Percentiles rank a stretch among this genome's conserved stretches.
phyloP scores from a whole-genome alignment of 2,888 invertebrate species.

The Acronicta psi region DNA sequence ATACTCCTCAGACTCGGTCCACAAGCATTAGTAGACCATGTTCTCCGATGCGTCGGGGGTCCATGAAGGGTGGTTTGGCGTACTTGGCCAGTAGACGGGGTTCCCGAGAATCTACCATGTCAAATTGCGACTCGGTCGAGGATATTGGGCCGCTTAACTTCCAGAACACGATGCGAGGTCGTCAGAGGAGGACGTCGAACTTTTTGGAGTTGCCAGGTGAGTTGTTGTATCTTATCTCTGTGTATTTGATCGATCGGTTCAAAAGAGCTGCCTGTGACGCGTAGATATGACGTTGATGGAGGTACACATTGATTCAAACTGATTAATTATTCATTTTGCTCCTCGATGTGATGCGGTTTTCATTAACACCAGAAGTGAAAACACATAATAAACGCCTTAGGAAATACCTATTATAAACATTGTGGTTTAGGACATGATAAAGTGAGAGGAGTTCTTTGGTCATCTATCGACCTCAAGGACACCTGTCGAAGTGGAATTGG shows the following conservation, averaged over 20 bases:
- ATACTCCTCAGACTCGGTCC: constrained; percentile 89
- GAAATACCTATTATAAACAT: too few species aligned
- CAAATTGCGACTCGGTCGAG: constrained; percentile 91
- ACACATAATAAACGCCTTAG: too few species aligned
- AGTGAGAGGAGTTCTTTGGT: too few species aligned
- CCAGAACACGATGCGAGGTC: constrained; percentile 93
- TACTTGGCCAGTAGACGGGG: constrained; percentile 95
- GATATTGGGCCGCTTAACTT: constrained; percentile 95
- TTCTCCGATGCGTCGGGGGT: constrained; percentile 92
- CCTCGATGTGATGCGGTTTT: constrained; percentile 13
- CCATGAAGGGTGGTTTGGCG: constrained; percentile 92
- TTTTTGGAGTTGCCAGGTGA: constrained; percentile 95
- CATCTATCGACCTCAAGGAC: too few species aligned
- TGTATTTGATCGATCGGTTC: constrained; percentile 20
- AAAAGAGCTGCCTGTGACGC: constrained; percentile 13
- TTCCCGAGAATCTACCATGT: constrained; percentile 93
- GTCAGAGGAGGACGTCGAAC: constrained; percentile 95
- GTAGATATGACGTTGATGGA: constrained; percentile 40
- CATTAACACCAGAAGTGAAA: constrained; percentile 4
- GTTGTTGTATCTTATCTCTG: constrained; percentile 50
- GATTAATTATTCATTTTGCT: constrained; percentile 48
- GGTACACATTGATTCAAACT: constrained; percentile 39
- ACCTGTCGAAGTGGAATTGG: too few species aligned
- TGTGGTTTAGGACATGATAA: too few species aligned
- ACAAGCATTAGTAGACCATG: constrained; percentile 90